Base-by-base conservation (phyloP, 2,888 invertebrate genomes). In the Eubasilissa splendida region DNA sequence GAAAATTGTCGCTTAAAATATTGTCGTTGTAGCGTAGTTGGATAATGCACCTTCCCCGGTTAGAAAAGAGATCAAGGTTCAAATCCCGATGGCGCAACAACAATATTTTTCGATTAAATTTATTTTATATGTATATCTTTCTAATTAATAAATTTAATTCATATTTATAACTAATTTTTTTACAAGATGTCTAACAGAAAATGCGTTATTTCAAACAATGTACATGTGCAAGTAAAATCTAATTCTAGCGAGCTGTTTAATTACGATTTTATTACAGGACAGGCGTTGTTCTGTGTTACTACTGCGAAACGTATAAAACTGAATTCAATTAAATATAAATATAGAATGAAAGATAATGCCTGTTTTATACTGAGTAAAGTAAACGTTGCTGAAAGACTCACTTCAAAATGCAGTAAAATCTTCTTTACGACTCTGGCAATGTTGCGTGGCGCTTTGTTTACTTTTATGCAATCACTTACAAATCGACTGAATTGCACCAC, bases 381-480 rank as follows among this genome's bases (percentile, higher is more conserved):
- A 70, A 70, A 70, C 70, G 53, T 10, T 10, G 70, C 66, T 77
- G 77, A 68, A 77, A 77, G 68, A 77, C 58, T 70, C 77, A 77
- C 68, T 77, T 68, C 50, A 59, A 58, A 68, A 14, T 42, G 59
- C 22, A 53, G 31, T 77, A 68, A 77, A 77, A 68, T 68, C 52
- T 60, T 66, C 60, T 79, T 81, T 76, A 81, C 65, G 79, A 76
- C 59, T 53, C 10, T 22, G 53, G 54, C 53, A 71, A 52, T 12
- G 63, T 54, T 78, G 81, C 81, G 53, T 11, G 10, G 75, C 31
- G 73, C 70, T 78, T 68, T 81, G 81, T 81, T 81, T 81, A 42
- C 42, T 42, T 42, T 42, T 42, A 63, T 71, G 58, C 59, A 79
- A 59, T 75, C 68, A 68, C 63, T 63, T 76, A 10, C 66, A n/a